phyloP scores from a whole-genome alignment of 2,113 vertebrate species.

The Todiramphus saurophagus region DNA sequence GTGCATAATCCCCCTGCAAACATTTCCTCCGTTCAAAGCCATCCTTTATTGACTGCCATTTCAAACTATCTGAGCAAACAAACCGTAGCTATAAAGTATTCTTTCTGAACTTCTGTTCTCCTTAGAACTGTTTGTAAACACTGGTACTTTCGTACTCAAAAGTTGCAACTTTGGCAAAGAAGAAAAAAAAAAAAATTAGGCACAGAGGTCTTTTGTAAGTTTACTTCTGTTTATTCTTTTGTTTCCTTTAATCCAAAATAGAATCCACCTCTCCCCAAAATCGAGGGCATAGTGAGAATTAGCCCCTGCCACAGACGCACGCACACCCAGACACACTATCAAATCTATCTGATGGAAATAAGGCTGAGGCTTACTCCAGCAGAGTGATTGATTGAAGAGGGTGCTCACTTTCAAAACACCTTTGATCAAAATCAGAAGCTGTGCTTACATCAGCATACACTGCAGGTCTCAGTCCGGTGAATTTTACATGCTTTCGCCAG shows the following conservation, averaged over 20 bases:
- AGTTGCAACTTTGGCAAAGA: background rate
- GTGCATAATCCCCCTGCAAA: background rate
- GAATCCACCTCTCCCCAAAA: background rate
- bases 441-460: background rate
- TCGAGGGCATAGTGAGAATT: background rate
- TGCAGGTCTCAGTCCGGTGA: background rate
- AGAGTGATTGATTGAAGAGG: background rate
- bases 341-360: background rate
- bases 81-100: background rate
- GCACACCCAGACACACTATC: background rate
- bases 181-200: background rate
- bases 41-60: background rate
- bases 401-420: background rate
- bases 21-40: background rate
- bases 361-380: background rate
- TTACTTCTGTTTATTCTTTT: background rate
- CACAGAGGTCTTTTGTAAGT: background rate
- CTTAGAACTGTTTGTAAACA: background rate
- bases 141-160: background rate
- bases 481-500: background rate
- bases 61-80: background rate
- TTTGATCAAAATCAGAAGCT: background rate
- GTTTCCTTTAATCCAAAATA: background rate
- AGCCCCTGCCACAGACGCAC: background rate
- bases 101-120: background rate